A percentile compares a stretch with the other conserved stretches of the same genome.
Conservation (phyloP, 2,113 vertebrate genomes). For the Eolophus roseicapilla region DNA sequence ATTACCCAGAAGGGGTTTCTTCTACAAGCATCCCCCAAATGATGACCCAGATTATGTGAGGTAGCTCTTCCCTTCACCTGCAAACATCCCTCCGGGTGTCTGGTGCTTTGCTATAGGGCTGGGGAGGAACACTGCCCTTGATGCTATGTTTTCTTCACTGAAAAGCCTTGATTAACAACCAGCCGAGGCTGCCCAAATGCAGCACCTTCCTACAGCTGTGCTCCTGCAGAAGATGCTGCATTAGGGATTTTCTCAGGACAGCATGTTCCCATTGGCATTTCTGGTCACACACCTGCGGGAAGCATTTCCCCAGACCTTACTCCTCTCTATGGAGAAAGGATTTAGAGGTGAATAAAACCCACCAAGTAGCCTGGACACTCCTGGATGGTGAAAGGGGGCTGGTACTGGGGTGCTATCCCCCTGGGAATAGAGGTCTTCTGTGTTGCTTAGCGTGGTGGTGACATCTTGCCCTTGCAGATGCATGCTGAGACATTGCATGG, state of each 20-base stretch:
- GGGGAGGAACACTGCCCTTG: background rate
- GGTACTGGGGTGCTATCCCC: background rate
- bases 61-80: background rate
- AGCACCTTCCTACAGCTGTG: background rate
- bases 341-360: background rate
- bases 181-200: background rate
- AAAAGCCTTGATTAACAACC: background rate
- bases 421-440: background rate
- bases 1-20: constrained; percentile 26
- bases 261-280: background rate
- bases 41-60: background rate
- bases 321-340: background rate
- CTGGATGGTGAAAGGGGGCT: background rate
- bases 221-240: background rate
- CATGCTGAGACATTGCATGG: accelerated
- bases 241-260: background rate
- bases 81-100: accelerated
- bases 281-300: background rate
- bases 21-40: background rate
- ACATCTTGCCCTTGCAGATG: background rate
- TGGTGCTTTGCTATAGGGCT: background rate
- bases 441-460: accelerated
- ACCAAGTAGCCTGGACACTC: background rate
- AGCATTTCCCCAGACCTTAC: background rate
- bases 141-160: accelerated